phyloP scores from a whole-genome alignment of 2,888 invertebrate genomes.

The Carabus problematicus region DNA sequence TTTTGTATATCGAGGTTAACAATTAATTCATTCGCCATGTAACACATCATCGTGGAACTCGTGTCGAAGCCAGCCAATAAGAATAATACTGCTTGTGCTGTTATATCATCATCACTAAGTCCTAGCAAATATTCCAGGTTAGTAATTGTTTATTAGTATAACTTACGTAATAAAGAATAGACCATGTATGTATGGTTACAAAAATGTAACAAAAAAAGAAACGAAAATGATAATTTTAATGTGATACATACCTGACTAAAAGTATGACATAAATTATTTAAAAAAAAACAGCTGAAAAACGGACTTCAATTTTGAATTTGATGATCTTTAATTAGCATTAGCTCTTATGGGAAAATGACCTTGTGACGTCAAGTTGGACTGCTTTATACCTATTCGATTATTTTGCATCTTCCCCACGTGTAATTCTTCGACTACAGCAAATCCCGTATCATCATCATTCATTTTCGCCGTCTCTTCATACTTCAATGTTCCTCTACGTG shows the following conservation, averaged over 20 bases:
- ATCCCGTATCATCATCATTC: constrained; percentile 49
- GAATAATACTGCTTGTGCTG: constrained; percentile 65
- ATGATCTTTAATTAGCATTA: no score
- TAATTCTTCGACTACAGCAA: constrained; percentile 58
- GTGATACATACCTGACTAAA: no score
- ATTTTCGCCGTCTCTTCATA: constrained; percentile 34
- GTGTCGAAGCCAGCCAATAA: constrained; percentile 64
- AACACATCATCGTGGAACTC: constrained; percentile 60
- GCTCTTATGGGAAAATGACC: no score
- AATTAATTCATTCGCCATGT: constrained; percentile 66
- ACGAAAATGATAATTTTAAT: no score
- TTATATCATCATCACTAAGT: constrained; percentile 58
- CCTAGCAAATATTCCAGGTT: background rate
- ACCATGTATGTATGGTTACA: no score
- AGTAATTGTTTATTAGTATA: background rate
- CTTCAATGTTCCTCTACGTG: constrained; percentile 56
- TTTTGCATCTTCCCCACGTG: constrained; percentile 18
- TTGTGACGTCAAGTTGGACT: no score
- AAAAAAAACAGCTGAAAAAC: no score
- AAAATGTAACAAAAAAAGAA: no score
- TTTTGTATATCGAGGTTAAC: constrained; percentile 66
- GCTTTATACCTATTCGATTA: constrained; percentile 8
- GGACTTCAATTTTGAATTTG: no score
- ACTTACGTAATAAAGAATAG: no score
- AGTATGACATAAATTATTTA: no score